phyloP scores from a whole-genome alignment of 2,888 invertebrate species.

The Tetramorium bicarinatum region DNA sequence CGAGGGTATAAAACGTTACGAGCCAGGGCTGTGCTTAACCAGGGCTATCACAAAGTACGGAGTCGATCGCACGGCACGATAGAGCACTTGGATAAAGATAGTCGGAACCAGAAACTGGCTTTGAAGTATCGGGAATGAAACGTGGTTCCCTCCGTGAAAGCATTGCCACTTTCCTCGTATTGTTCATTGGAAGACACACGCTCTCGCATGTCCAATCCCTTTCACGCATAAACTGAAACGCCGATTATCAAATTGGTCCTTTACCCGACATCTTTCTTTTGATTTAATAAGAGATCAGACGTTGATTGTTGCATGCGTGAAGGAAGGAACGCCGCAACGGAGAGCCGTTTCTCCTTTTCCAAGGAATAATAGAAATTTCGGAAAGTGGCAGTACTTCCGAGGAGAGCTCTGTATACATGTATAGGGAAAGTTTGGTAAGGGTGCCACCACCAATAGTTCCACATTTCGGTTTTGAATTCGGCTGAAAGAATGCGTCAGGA shows the following conservation, averaged over 20 bases:
- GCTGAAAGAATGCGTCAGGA: constrained; percentile 17
- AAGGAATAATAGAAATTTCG: constrained; percentile 11
- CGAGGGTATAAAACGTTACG: constrained; percentile 65
- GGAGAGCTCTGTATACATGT: constrained; percentile 12
- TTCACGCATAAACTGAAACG: constrained; percentile 3
- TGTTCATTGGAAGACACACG: constrained; percentile 37
- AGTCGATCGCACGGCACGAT: constrained; percentile 59
- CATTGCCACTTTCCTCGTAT: constrained; percentile 14
- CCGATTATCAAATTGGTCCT: constrained; percentile 3
- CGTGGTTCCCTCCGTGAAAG: constrained; percentile 21
- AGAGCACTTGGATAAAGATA: constrained; percentile 57
- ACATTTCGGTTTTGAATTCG: constrained; percentile 36
- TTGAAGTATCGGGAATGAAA: constrained; percentile 38
- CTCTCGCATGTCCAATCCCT: not conserved
- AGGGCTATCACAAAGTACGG: constrained; percentile 63
- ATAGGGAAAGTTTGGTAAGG: constrained; percentile 19
- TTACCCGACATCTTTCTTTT: not conserved
- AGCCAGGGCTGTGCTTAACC: constrained; percentile 60
- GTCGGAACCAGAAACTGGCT: constrained; percentile 39
- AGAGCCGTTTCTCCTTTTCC: constrained; percentile 4
- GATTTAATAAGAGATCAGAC: not conserved
- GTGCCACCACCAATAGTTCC: constrained; percentile 51
- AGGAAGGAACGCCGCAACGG: not conserved
- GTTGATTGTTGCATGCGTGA: not conserved
- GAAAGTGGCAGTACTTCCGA: constrained; percentile 27